phyloP scores from a whole-genome alignment of 2,888 invertebrate species.

The Nycteola revayana region DNA sequence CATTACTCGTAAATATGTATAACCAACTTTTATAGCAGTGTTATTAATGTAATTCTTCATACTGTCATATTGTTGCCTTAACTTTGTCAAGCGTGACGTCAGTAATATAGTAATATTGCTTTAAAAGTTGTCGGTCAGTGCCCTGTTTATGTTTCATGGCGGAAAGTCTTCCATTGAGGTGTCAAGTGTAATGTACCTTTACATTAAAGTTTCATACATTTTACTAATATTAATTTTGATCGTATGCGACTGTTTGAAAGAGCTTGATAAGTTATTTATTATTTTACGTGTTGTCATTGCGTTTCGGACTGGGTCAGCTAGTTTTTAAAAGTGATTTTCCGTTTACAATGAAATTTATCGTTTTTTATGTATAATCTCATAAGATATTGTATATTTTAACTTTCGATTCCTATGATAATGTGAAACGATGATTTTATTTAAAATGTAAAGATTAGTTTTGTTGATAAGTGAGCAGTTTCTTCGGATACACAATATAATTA shows the following conservation, averaged over 20 bases:
- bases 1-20: slow-evolving; percentile 4
- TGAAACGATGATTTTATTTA: slow-evolving; percentile 17
- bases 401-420: neutral
- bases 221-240: slow-evolving; percentile 4
- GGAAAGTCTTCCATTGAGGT: slow-evolving; percentile 62
- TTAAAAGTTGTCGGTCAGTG: no score
- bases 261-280: slow-evolving; percentile 58
- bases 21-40: no score
- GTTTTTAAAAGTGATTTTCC: slow-evolving; percentile 20
- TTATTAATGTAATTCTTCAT: no score
- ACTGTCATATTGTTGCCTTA: no score
- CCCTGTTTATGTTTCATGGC: slow-evolving; percentile 23
- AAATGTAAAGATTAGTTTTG: slow-evolving; percentile 18
- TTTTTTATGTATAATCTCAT: slow-evolving; percentile 23
- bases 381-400: slow-evolving; percentile 28
- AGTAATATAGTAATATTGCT: no score
- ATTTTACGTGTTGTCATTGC: slow-evolving; percentile 27
- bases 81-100: no score
- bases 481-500: neutral
- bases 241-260: slow-evolving; percentile 20
- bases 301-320: slow-evolving; percentile 23
- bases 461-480: neutral
- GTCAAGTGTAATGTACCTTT: slow-evolving; percentile 35
- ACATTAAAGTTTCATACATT: slow-evolving; percentile 9
- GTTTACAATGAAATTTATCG: slow-evolving; percentile 20